Conservation (phyloP, 2,888 invertebrate genomes). For the Halocaridina rubra region DNA sequence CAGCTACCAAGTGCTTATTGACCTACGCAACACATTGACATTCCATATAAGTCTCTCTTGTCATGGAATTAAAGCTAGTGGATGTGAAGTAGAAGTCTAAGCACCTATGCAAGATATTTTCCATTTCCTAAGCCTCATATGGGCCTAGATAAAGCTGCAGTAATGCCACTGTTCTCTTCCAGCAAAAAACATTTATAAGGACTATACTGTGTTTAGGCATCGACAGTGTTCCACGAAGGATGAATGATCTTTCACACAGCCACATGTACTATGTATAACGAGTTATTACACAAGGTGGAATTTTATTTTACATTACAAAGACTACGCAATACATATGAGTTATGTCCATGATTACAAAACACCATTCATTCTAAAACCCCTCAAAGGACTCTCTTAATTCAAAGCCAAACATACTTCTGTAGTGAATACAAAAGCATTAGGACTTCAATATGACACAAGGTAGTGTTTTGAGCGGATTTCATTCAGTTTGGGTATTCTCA, state of each 20-base stretch:
- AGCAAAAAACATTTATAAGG: slow-evolving; percentile 15
- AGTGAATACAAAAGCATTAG: not conserved
- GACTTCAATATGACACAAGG: not conserved
- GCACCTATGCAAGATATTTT: not conserved
- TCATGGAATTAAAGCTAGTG: too few relatives aligned
- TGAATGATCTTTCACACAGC: slow-evolving; percentile 4
- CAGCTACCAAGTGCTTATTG: too few relatives aligned
- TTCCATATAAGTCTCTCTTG: too few relatives aligned
- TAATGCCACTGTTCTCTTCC: not conserved
- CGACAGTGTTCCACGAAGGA: slow-evolving; percentile 8
- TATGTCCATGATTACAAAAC: not conserved
- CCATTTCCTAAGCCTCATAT: not conserved
- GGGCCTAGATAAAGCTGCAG: not conserved
- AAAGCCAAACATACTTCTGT: slow-evolving; percentile 19
- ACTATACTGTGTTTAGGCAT: not conserved
- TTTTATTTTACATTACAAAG: too few relatives aligned
- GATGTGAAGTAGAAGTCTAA: too few relatives aligned
- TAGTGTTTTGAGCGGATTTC: not conserved
- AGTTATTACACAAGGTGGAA: not conserved
- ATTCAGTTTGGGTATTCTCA: not conserved
- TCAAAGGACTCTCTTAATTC: not conserved
- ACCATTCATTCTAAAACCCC: slow-evolving; percentile 13
- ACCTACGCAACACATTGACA: too few relatives aligned
- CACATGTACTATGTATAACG: not conserved
- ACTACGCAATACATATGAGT: slow-evolving; percentile 21